Percentiles rank a stretch among this genome's conserved stretches.
Evolutionary conservation across 2,888 invertebrate species (phyloP).

Genomic region (Sphecodes monilicornis): DNA sequence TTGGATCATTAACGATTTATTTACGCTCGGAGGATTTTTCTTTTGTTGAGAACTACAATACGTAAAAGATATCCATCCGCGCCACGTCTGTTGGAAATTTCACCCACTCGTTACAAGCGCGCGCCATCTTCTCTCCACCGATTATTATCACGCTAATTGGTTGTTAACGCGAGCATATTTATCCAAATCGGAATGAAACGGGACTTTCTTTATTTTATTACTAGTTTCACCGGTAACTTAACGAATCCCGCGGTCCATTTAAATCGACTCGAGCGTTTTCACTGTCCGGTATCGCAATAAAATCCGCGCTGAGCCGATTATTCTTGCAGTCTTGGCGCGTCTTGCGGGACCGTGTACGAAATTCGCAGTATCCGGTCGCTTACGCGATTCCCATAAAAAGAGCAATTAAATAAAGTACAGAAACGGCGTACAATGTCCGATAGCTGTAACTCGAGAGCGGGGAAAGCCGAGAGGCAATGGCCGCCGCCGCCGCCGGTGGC

Average conservation of each 20-base stretch:
- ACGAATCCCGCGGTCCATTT: not conserved
- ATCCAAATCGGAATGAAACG: not conserved
- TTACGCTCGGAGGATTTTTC: not conserved
- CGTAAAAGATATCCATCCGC: not conserved
- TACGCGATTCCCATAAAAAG: not conserved
- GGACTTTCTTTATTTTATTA: not conserved
- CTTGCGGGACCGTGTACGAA: not conserved
- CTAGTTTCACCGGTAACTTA: not conserved
- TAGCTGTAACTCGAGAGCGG: not conserved
- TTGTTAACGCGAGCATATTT: not conserved
- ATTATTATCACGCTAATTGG: not conserved
- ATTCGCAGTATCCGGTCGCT: not conserved
- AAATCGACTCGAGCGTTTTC: not conserved
- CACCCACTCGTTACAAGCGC: not conserved
- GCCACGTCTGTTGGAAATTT: not conserved
- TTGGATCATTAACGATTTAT: not conserved
- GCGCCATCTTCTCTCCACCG: not conserved
- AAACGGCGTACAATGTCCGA: not conserved
- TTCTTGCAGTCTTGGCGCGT: not conserved
- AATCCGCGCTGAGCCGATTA: not conserved
- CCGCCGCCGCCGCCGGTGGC: not conserved
- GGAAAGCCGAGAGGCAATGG: not conserved
- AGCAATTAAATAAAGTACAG: not conserved
- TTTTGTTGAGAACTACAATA: not conserved
- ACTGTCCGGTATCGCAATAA: not conserved